These are phyloP conservation scores for Hydropsyche betteni DNA, from an alignment of 2,888 invertebrate species.

Conservation along the genomic window DNA sequence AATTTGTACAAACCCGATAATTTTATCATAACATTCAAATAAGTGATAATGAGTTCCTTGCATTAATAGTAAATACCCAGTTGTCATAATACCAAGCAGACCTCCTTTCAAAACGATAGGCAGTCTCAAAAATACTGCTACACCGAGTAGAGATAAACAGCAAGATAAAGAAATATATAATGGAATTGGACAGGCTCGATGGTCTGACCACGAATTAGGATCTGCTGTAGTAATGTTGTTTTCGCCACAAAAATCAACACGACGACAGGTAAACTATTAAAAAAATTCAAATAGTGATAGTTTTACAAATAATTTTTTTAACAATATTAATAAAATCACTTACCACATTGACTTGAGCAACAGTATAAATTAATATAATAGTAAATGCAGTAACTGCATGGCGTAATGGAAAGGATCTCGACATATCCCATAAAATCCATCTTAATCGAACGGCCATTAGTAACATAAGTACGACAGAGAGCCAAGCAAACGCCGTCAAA, in stretches of 20 bases:
- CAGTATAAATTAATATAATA: constrained; percentile 85
- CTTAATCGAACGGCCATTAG: constrained; percentile 83
- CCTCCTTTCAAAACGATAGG: constrained; percentile 85
- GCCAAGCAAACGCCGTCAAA: constrained; percentile 90
- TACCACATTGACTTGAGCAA: constrained; percentile 93
- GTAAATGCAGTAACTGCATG: constrained; percentile 89
- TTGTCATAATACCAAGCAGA: constrained; percentile 79
- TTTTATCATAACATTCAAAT: constrained; percentile 83
- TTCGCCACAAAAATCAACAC: constrained; percentile 52
- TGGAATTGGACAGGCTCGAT: constrained; percentile 84
- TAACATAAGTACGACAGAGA: constrained; percentile 84
- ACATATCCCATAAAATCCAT: constrained; percentile 87
- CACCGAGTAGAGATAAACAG: constrained; percentile 83
- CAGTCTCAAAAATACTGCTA: constrained; percentile 83
- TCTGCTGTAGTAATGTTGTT: constrained; percentile 56
- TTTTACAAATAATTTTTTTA: not conserved
- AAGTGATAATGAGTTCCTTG: constrained; percentile 81
- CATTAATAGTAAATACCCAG: constrained; percentile 82
- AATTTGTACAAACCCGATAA: constrained; percentile 72
- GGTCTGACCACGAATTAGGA: constrained; percentile 67
- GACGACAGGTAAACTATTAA: constrained; percentile 69
- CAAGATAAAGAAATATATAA: constrained; percentile 89
- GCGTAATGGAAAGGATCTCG: constrained; percentile 82
- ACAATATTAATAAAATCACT: constrained; percentile 60
- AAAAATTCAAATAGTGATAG: constrained; percentile 26